Evolutionary conservation across 2,797 vertebrate species (phyloP), one percentile per base, ranked within the genome.

Genomic region (Bryconaethiops microstoma): DNA sequence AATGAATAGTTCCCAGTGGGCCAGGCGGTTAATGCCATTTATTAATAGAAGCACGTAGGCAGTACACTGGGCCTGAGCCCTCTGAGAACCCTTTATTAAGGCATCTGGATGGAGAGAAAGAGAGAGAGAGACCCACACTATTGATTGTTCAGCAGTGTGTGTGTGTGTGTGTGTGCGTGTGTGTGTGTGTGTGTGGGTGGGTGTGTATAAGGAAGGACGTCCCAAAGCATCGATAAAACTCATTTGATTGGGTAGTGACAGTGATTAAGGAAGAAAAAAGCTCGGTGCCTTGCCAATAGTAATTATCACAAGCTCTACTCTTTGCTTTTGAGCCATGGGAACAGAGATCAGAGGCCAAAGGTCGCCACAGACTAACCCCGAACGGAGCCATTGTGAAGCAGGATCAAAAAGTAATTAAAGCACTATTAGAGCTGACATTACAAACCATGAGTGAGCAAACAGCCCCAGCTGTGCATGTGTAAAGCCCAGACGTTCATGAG

Each of bases 11-110:
- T 92, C 94, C 94, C 88, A 89, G 91, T 91, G 93, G 93, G 86
- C 91, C 92, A 90, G 91, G 91, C 94, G 92, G 90, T 95, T 95
- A 95, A 94, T 95, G 94, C 90, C 93, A 94, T 94, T 94, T 95
- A 95, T 95, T 95, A 95, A 95, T 94, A 94, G 94, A 93, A 91
- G 92, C 93, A 92, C 91, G 92, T 90, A 92, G 90, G 89, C 89
- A 86, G 92, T 91, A 93, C 92, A 93, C 92, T 91, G 90, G 90
- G 86, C 91, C 85, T 85, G 67, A 88, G 89, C 88, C 93, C 92
- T 93, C 85, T 17, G 93, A 95, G 93, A 94, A 92, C 88, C 91
- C 89, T 94, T 93, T 92, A 92, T 93, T 91, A 91, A 90, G 89
- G 85, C 77, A 76, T 91, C 83, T 88, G 87, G 90, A 92, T 88